Conservation (phyloP, 2,888 invertebrate genomes). For the Bombylius major region DNA sequence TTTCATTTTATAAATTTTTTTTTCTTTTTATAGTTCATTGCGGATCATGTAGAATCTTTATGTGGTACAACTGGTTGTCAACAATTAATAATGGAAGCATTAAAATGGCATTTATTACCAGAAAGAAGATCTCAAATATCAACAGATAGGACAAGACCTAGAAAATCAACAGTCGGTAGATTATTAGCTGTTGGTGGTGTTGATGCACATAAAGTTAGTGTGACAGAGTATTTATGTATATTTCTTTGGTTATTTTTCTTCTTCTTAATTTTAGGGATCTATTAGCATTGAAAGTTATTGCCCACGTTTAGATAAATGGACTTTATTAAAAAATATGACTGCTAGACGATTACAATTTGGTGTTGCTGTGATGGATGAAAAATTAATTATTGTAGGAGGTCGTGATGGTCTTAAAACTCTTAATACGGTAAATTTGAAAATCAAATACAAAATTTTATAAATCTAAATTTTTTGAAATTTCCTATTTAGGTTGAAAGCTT, state of each 20-base stretch:
- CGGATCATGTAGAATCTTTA: slow-evolving; percentile 68
- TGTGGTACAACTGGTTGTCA: slow-evolving; percentile 63
- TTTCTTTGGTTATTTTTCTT: no score
- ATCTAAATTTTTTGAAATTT: background rate
- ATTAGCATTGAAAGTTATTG: slow-evolving; percentile 79
- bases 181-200: slow-evolving; percentile 84
- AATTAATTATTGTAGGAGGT: slow-evolving; percentile 79
- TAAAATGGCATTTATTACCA: slow-evolving; percentile 85
- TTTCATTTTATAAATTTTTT: background rate
- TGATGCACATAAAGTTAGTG: slow-evolving; percentile 64
- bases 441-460: background rate
- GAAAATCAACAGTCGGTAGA: slow-evolving; percentile 83
- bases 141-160: slow-evolving; percentile 69
- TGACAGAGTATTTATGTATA: no score
- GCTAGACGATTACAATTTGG: slow-evolving; percentile 74
- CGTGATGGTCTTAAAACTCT: slow-evolving; percentile 87
- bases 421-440: slow-evolving; percentile 49
- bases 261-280: slow-evolving; percentile 43
- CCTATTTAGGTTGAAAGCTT: slow-evolving; percentile 59
- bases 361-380: slow-evolving; percentile 66
- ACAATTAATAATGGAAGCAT: slow-evolving; percentile 81
- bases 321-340: slow-evolving; percentile 33
- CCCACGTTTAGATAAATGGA: slow-evolving; percentile 34
- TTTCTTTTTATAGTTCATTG: slow-evolving; percentile 52
- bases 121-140: slow-evolving; percentile 67